A percentile compares a stretch with the other conserved stretches of the same genome.
Conservation (phyloP, 1,140 invertebrate species). For the Hyles euphorbiae region DNA sequence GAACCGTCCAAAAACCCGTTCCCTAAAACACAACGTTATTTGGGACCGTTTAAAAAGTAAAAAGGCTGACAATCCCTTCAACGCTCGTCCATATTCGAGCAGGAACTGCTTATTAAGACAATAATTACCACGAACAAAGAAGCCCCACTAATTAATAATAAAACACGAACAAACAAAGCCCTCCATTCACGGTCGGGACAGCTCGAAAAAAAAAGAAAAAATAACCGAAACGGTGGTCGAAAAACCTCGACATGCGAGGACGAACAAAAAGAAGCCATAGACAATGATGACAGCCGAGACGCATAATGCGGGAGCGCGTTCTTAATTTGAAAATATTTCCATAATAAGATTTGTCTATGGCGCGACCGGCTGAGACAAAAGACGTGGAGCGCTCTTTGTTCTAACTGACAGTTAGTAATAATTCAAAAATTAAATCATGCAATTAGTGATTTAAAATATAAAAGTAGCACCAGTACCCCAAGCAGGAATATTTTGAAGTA, state of each 20-base stretch:
- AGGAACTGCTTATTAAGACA: constrained; percentile 75
- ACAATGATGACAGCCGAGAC: constrained; percentile 73
- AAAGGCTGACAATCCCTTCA: constrained; percentile 58
- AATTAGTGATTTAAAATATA: constrained; percentile 33
- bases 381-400: constrained; percentile 57
- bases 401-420: constrained; percentile 56
- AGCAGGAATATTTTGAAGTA: too few relatives aligned
- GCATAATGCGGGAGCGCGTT: constrained; percentile 72
- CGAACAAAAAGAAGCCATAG: constrained; percentile 70
- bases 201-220: constrained; percentile 64
- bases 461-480: constrained; percentile 3
- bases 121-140: constrained; percentile 74
- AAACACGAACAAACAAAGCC: constrained; percentile 73
- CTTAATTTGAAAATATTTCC: constrained; percentile 75
- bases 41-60: constrained; percentile 46
- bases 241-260: constrained; percentile 71
- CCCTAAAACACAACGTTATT: constrained; percentile 10
- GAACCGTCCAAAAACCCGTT: constrained; percentile 13
- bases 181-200: constrained; percentile 71
- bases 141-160: constrained; percentile 74
- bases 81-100: constrained; percentile 55
- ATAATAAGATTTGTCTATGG: constrained; percentile 75
- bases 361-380: constrained; percentile 64
- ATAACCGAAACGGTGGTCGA: constrained; percentile 73
- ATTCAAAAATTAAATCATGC: constrained; percentile 65